Percentiles rank a stretch among this genome's conserved stretches.
Conservation (phyloP, 2,888 invertebrate genomes). For the Orchesella flavescens region DNA sequence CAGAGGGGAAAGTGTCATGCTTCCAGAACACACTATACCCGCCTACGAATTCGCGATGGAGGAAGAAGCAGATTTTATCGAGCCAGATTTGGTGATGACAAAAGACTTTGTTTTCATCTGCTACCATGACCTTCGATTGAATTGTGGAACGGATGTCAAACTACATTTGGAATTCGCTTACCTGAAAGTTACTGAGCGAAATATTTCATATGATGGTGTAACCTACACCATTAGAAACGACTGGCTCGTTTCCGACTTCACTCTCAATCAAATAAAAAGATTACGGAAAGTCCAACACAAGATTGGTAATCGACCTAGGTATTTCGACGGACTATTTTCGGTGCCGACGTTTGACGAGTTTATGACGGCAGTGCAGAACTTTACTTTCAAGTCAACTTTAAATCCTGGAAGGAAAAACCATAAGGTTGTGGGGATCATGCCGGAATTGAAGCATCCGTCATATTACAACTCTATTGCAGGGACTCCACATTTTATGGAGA, state of each 20-base stretch:
- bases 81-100: constrained; percentile 68
- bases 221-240: constrained; percentile 56
- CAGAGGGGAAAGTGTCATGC: constrained; percentile 68
- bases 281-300: constrained; percentile 60
- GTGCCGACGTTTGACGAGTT: constrained; percentile 71
- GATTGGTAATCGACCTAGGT: constrained; percentile 66
- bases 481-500: constrained; percentile 55
- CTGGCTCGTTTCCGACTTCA: constrained; percentile 70
- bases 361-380: constrained; percentile 49
- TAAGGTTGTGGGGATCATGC: constrained; percentile 55
- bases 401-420: too few species aligned
- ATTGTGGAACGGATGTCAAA: constrained; percentile 61
- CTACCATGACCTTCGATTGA: constrained; percentile 66
- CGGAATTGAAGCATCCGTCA: constrained; percentile 64
- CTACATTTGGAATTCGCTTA: constrained; percentile 52
- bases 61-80: constrained; percentile 67
- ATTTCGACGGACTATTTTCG: constrained; percentile 61
- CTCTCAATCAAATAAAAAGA: constrained; percentile 57
- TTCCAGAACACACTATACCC: constrained; percentile 67
- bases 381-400: too few species aligned
- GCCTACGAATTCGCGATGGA: constrained; percentile 67
- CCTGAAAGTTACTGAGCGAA: constrained; percentile 29
- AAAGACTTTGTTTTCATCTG: constrained; percentile 67
- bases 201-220: constrained; percentile 45
- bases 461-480: constrained; percentile 42